phyloP scores from a whole-genome alignment of 2,797 vertebrate genomes.

The Melanotaenia pygmaea region DNA sequence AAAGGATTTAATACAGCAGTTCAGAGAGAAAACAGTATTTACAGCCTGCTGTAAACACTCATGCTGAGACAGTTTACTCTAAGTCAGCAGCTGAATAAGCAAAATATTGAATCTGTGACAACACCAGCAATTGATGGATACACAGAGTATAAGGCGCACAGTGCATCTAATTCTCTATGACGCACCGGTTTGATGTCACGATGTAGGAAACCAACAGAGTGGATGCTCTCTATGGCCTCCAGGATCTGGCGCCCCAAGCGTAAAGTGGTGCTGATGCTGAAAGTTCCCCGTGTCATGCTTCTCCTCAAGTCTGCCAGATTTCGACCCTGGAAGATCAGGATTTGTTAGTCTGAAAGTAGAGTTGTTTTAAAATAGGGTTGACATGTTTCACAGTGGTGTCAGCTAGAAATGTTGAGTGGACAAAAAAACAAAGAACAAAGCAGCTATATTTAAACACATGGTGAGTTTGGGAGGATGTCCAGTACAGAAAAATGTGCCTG shows the following conservation, averaged over 20 bases:
- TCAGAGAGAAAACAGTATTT: conserved; percentile 25
- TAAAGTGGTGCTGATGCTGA: conserved; percentile 95
- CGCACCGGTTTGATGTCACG: conserved; percentile 98
- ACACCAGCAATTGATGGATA: conserved; percentile 5
- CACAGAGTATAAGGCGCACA: neutral
- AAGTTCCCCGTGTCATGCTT: conserved; percentile 93
- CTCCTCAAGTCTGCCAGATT: conserved; percentile 97
- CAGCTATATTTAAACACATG: conserved; percentile 26
- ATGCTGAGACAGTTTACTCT: conserved; percentile 21
- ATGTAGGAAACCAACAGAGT: conserved; percentile 97
- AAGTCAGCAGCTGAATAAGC: conserved; percentile 24
- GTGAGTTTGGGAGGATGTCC: neutral
- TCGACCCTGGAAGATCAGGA: conserved; percentile 84
- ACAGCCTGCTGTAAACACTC: conserved; percentile 24
- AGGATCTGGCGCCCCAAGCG: conserved; percentile 95
- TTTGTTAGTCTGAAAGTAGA: neutral
- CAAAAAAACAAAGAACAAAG: neutral
- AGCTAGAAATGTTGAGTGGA: conserved; percentile 8
- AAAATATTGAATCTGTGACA: conserved; percentile 36
- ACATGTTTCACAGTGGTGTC: neutral
- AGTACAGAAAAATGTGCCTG: conserved; percentile 17
- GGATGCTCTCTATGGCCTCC: conserved; percentile 98
- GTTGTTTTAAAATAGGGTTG: neutral
- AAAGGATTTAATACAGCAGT: conserved; percentile 17
- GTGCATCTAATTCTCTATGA: neutral